Percentiles rank a stretch among this genome's conserved stretches.
Conservation (phyloP, 37 sponge, comb jelly and placozoan species). For the Aplysina aerophoba region DNA sequence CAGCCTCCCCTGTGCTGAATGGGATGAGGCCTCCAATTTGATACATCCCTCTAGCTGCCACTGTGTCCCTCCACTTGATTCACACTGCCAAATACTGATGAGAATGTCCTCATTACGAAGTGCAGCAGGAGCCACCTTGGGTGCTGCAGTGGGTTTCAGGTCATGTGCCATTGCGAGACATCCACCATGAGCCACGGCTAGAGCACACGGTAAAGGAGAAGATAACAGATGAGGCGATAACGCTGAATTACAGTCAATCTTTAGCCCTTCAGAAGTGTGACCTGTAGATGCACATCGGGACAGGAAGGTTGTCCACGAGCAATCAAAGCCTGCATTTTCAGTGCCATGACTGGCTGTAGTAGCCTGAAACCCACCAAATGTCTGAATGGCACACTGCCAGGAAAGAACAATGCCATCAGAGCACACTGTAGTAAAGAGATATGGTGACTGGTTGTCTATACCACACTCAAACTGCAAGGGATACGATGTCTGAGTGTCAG, state of each 20-base stretch:
- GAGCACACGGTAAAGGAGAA: conserved; percentile 45
- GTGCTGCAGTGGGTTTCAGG: not conserved
- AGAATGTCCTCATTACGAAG: conserved; percentile 32
- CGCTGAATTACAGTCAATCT: not conserved
- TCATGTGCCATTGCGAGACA: conserved; percentile 71
- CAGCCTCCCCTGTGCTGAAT: not conserved
- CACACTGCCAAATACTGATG: conserved; percentile 86
- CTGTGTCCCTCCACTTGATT: conserved; percentile 74
- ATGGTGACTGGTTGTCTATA: conserved; percentile 66
- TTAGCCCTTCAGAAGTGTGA: not conserved
- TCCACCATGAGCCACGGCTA: conserved; percentile 63
- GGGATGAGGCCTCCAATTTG: not conserved
- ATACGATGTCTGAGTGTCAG: conserved; percentile 61
- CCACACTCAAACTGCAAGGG: conserved; percentile 56
- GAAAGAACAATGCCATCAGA: conserved; percentile 70
- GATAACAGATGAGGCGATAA: conserved; percentile 1
- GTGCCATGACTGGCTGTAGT: not conserved
- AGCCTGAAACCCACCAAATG: not conserved
- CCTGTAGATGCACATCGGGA: not conserved
- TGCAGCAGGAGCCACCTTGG: not conserved
- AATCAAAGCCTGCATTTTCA: not conserved
- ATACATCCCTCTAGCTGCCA: conserved; percentile 57
- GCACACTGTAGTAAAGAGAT: conserved; percentile 74
- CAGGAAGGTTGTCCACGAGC: conserved; percentile 11
- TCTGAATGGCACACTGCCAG: conserved; percentile 62